Conservation (phyloP, 2,797 vertebrate species). For the Mionectes olivaceus region DNA sequence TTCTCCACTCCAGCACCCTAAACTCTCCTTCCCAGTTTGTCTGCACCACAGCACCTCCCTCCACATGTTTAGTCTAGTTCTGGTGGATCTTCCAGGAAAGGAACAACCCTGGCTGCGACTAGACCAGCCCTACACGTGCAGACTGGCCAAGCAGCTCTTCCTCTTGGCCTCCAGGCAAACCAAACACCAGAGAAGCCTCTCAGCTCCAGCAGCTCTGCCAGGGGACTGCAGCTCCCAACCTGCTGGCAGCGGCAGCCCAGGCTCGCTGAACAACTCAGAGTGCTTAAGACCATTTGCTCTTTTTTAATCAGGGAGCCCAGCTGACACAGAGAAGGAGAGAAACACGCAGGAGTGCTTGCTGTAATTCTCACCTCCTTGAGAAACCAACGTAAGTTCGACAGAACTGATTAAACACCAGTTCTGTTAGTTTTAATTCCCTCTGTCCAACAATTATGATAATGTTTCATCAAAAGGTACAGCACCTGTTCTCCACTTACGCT, state of each 20-base stretch:
- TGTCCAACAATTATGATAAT: fast-evolving
- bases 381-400: not conserved
- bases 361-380: not conserved
- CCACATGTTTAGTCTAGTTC: not conserved
- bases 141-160: not conserved
- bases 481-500: fast-evolving
- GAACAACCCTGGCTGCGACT: not conserved
- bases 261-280: not conserved
- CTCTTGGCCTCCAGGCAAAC: not conserved
- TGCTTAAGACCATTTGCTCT: not conserved
- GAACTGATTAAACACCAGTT: not conserved
- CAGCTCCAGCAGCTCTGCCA: not conserved
- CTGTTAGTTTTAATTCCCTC: not conserved
- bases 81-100: not conserved
- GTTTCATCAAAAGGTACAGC: not conserved
- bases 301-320: not conserved
- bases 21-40: not conserved
- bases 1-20: not conserved
- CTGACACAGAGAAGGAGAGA: not conserved
- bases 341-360: not conserved
- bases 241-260: not conserved
- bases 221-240: not conserved
- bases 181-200: not conserved
- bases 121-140: not conserved
- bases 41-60: not conserved